Percentiles rank a stretch among this genome's conserved stretches.
These are phyloP conservation scores for Limenitis arthemis DNA, from an alignment of 2,888 invertebrate genomes.

Conservation along the genomic window DNA sequence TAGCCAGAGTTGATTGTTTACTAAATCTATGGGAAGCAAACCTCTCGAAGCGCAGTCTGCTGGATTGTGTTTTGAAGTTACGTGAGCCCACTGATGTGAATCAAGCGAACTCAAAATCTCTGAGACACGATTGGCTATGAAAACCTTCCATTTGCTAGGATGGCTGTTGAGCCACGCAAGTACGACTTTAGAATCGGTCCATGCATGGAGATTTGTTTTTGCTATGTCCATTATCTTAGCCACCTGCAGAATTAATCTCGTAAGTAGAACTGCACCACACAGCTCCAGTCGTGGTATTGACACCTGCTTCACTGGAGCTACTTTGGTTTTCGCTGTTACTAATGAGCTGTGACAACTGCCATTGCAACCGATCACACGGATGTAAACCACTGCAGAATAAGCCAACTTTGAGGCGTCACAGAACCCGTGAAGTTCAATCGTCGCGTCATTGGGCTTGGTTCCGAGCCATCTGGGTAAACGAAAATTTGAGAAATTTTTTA, in stretches of 20 bases:
- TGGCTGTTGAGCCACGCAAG: constrained; percentile 16
- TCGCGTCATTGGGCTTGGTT: neutral
- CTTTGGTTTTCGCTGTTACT: constrained; percentile 11
- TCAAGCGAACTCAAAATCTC: constrained; percentile 20
- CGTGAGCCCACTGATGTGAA: neutral
- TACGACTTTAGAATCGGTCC: constrained; percentile 25
- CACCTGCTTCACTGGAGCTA: constrained; percentile 17
- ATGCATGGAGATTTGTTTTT: constrained; percentile 9
- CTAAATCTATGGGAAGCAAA: neutral
- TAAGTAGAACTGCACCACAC: constrained; percentile 15
- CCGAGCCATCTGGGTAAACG: constrained; percentile 4
- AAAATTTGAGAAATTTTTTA: constrained; percentile 2
- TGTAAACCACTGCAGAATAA: neutral
- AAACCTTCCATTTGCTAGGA: constrained; percentile 19
- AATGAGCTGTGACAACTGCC: constrained; percentile 4
- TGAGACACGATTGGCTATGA: constrained; percentile 17
- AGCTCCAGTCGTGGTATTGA: constrained; percentile 17
- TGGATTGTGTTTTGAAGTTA: constrained; percentile 6
- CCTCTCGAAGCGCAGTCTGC: constrained; percentile 7
- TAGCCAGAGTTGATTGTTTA: neutral
- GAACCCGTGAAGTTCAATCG: neutral
- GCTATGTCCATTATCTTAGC: constrained; percentile 4
- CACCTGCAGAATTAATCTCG: constrained; percentile 10
- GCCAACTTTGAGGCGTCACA: neutral
- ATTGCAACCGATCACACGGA: neutral